phyloP scores from a whole-genome alignment of 1,140 invertebrate genomes.

The Cephus cinctus region DNA sequence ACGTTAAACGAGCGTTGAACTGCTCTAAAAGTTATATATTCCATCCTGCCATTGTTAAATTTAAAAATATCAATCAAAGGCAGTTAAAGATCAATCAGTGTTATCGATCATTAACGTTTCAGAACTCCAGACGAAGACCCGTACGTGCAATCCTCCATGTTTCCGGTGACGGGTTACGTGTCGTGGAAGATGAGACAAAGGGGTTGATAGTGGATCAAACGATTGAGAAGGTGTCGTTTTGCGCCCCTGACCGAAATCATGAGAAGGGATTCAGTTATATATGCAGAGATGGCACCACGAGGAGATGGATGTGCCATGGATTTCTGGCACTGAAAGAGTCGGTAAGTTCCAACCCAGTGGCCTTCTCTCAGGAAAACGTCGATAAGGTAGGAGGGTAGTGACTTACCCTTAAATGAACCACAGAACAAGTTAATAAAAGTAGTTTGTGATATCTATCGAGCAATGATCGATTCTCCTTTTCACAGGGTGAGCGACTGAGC shows the following conservation, averaged over 20 bases:
- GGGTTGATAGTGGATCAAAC: conserved; percentile 99
- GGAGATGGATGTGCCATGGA: conserved; percentile 99
- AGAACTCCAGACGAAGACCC: conserved; percentile 86
- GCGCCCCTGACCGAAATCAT: conserved; percentile 97
- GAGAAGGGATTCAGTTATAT: conserved; percentile 97
- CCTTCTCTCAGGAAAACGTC: too few relatives aligned
- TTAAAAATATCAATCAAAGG: too few relatives aligned
- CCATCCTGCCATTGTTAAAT: too few relatives aligned
- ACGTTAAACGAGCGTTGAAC: too few relatives aligned
- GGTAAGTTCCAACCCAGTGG: conserved; percentile 55
- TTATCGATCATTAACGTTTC: too few relatives aligned
- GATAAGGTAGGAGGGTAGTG: too few relatives aligned
- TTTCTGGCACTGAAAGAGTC: conserved; percentile 96
- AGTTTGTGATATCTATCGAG: too few relatives aligned
- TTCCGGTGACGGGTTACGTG: conserved; percentile 93
- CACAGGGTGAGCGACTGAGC: conserved; percentile 90
- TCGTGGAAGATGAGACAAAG: conserved; percentile 98
- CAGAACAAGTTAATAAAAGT: too few relatives aligned
- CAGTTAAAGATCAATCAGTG: too few relatives aligned
- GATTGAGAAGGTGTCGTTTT: conserved; percentile 99
- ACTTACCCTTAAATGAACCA: too few relatives aligned
- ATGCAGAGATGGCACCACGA: conserved; percentile 78
- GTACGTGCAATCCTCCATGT: conserved; percentile 91
- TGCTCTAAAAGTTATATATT: too few relatives aligned
- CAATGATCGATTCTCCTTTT: too few relatives aligned